Evolutionary conservation across 1,140 invertebrate species (phyloP), one percentile per base, ranked within the genome.

Genomic region (Catajapyx aquilonaris): DNA sequence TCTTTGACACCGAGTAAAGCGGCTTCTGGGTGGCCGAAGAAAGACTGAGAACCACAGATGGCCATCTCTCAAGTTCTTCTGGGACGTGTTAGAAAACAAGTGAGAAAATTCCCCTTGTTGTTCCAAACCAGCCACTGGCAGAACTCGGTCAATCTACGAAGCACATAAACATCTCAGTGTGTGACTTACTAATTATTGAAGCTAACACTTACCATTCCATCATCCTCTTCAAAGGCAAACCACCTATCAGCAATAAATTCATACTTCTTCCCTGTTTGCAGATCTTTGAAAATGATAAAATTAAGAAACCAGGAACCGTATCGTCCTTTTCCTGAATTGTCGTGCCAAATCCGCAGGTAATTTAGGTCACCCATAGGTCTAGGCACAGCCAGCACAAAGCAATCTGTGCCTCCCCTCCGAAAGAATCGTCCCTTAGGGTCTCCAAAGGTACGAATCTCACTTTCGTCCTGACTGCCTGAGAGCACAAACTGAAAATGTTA

Each of bases 21-120:
- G 47, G 31, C 60, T 65, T 28, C 58, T 48, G 3, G 62, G 57
- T 10, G 65, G 65, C 20, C 66, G 45, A 20, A 61, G 52, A 43
- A 69, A 59, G 4, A 69, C 56, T 7, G 63, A 66, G 43, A 67
- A 64, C 66, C 66, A 69, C 5, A 69, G 46, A 47, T 69, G 66
- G 20, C 64, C 64, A 46, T 69, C 66, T 11, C 54, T 52, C 0
- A 69, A 47, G 35, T 62, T 60, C 41, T 61, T 59, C 20, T 53
- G 49, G 1, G 57, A 53, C 13, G 51, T 55, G 34, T 59, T 53
- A 4, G 54, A 44, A 47, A 68, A 65, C 33, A 66, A 44, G 45
- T 65, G 60, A 15, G 49, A 46, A 37, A 65, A 63, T 37, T 65
- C 55, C 1, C 46, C 50, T 20, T 60, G 53, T 41, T 64, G 56